These are phyloP conservation scores for Epizoanthus stellaris DNA, from an alignment of 92 coral and sea anemone species.

Conservation along the genomic window DNA sequence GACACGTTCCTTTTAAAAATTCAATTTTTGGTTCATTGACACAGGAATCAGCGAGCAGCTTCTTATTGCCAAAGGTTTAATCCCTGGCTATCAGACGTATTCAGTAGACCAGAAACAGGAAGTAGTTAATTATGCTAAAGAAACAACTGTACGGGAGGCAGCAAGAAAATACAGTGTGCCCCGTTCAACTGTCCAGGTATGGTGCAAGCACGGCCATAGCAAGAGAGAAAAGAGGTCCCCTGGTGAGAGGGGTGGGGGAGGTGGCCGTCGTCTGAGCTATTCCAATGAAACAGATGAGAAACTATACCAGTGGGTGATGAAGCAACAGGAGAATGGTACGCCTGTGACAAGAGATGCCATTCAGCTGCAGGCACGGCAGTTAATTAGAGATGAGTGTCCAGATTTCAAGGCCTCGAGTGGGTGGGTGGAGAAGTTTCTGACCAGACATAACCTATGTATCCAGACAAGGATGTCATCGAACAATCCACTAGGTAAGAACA, in stretches of 20 bases:
- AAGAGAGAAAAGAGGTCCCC: conserved; percentile 86
- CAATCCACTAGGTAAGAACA: conserved; percentile 74
- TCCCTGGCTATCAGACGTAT: conserved; percentile 81
- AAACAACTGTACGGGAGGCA: conserved; percentile 87
- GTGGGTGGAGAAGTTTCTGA: conserved; percentile 97
- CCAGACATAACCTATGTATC: conserved; percentile 85
- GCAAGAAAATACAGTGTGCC: conserved; percentile 85
- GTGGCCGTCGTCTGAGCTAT: conserved; percentile 94
- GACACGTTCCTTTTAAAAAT: too few species aligned
- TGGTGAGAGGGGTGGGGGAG: conserved; percentile 67
- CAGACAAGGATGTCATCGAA: conserved; percentile 89
- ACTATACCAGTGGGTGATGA: conserved; percentile 92
- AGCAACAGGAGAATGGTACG: conserved; percentile 89
- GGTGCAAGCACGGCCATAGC: conserved; percentile 83
- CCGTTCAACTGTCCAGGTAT: conserved; percentile 87
- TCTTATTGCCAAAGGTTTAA: conserved; percentile 60
- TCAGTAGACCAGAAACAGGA: conserved; percentile 88
- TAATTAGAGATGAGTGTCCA: conserved; percentile 95
- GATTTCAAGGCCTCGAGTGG: conserved; percentile 99
- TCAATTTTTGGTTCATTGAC: not conserved
- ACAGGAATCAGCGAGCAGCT: conserved; percentile 54
- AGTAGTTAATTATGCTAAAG: conserved; percentile 86
- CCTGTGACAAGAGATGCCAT: conserved; percentile 96
- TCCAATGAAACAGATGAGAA: conserved; percentile 97
- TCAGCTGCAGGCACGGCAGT: conserved; percentile 83